These are phyloP conservation scores for Chloroceryle aenea DNA, from an alignment of 2,113 vertebrate genomes.

Conservation along the genomic window DNA sequence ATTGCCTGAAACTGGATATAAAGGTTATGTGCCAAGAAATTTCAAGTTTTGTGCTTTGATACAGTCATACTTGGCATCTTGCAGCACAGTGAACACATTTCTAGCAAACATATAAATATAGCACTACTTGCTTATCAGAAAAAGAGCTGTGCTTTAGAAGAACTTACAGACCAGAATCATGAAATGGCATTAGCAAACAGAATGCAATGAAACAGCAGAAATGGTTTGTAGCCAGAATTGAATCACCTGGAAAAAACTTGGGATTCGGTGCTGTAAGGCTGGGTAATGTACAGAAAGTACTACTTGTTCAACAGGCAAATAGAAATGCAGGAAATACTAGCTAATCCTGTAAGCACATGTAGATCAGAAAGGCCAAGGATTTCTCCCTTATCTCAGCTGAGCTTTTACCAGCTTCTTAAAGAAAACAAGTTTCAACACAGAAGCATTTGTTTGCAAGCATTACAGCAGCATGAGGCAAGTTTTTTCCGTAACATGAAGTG, in stretches of 20 bases:
- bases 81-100: not conserved
- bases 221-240: not conserved
- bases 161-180: not conserved
- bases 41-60: not conserved
- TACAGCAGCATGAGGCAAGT: not conserved
- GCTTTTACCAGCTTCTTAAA: not conserved
- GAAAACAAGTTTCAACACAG: not conserved
- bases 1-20: not conserved
- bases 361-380: not conserved
- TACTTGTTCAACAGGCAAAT: not conserved
- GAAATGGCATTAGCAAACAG: not conserved
- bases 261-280: not conserved
- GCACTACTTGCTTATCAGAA: not conserved
- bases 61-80: not conserved
- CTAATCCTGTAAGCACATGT: not conserved
- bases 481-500: not conserved
- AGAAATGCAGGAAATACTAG: not conserved
- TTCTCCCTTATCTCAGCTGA: not conserved
- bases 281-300: not conserved
- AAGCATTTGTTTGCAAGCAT: not conserved
- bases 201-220: not conserved
- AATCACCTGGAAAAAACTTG: not conserved
- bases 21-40: not conserved
- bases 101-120: not conserved
- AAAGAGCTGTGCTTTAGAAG: not conserved